A percentile compares a stretch with the other conserved stretches of the same genome.
These are phyloP conservation scores for Apotomis turbidana DNA, from an alignment of 2,888 invertebrate species.

Conservation along the genomic window DNA sequence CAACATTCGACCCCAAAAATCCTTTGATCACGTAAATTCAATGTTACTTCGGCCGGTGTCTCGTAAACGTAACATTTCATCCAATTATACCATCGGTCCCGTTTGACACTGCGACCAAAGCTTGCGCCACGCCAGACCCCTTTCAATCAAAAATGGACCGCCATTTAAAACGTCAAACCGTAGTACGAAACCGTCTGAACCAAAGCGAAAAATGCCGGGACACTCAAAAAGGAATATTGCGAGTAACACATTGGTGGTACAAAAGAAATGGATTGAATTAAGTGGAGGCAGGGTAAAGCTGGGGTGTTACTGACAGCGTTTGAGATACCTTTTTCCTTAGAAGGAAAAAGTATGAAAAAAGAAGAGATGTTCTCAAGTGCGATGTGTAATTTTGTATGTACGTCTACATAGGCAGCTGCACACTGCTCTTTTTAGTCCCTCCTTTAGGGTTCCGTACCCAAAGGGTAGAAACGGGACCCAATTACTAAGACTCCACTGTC, in stretches of 20 bases:
- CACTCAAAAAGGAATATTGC: constrained; percentile 42
- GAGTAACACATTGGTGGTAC: constrained; percentile 45
- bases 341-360: too few species aligned
- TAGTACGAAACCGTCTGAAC: constrained; percentile 15
- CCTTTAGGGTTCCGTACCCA: too few species aligned
- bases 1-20: background rate
- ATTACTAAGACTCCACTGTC: too few species aligned
- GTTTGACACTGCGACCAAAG: constrained; percentile 13
- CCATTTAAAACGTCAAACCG: constrained; percentile 30
- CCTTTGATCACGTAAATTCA: constrained; percentile 9
- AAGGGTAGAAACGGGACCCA: too few species aligned
- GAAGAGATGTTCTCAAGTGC: too few species aligned
- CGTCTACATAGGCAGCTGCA: too few species aligned
- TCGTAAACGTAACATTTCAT: constrained; percentile 13
- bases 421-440: too few species aligned
- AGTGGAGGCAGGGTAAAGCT: constrained; percentile 36
- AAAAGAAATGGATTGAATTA: constrained; percentile 49
- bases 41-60: constrained; percentile 12
- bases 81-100: constrained; percentile 23
- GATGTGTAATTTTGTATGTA: too few species aligned
- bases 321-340: background rate
- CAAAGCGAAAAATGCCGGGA: constrained; percentile 30
- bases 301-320: constrained; percentile 33
- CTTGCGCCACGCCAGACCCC: constrained; percentile 9
- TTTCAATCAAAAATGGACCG: constrained; percentile 34